These are phyloP conservation scores for Chelonia mydas DNA, from an alignment of 2,797 vertebrate genomes.

Conservation along the genomic window DNA sequence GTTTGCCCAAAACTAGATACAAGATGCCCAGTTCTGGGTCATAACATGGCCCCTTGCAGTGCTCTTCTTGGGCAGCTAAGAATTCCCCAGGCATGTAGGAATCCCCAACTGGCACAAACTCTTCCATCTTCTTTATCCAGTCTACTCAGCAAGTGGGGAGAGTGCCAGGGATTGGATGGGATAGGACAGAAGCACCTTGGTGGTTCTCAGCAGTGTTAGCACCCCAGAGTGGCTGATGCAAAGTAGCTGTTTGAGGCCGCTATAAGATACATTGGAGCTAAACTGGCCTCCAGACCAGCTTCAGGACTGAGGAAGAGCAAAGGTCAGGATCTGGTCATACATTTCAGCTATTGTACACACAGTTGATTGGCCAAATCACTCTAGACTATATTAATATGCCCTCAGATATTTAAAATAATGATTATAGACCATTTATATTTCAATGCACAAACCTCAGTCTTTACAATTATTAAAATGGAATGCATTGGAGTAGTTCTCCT, in stretches of 20 bases:
- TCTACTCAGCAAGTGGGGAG: neutral
- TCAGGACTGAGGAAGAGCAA: neutral
- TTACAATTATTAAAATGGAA: neutral
- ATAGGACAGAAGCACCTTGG: neutral
- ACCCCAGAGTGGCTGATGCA: neutral
- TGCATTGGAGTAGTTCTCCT: neutral
- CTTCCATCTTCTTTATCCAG: neutral
- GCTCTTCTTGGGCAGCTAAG: fast-evolving
- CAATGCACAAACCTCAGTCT: neutral
- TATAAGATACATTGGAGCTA: neutral
- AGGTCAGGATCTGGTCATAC: neutral
- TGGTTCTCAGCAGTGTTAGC: neutral
- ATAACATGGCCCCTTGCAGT: neutral
- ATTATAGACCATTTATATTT: conserved; percentile 31
- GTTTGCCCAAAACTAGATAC: neutral
- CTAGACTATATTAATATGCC: conserved; percentile 40
- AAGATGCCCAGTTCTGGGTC: neutral
- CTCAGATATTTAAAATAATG: conserved; percentile 64
- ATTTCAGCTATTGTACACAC: conserved; percentile 37
- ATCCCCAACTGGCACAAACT: neutral
- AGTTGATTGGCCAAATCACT: conserved; percentile 48
- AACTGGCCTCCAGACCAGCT: neutral
- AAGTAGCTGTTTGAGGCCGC: neutral
- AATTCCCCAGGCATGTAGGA: neutral
- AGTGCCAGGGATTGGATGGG: neutral